Percentiles rank a stretch among this genome's conserved stretches.
Conservation (phyloP, 2,888 invertebrate genomes). For the Linnaemya tessellans region DNA sequence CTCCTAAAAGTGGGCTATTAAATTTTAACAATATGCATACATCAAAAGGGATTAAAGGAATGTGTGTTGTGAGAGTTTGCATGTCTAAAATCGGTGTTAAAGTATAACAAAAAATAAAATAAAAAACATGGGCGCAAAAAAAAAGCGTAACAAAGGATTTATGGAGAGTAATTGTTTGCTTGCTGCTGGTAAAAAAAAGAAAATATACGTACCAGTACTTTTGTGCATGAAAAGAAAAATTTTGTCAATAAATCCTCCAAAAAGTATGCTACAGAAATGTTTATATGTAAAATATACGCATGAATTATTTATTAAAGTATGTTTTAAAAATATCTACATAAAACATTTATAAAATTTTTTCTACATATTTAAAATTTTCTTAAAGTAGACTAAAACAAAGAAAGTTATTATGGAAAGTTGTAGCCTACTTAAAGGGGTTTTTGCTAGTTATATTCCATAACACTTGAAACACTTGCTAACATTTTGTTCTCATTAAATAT, state of each 20-base stretch:
- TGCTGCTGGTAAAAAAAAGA: background rate
- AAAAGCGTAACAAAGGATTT: constrained; percentile 8
- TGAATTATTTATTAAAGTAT: background rate
- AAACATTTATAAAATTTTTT: constrained; percentile 15
- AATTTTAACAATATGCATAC: constrained; percentile 39
- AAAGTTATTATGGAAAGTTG: background rate
- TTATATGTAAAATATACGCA: background rate
- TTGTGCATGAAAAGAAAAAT: background rate
- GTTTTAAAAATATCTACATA: background rate
- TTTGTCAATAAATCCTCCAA: constrained; percentile 41
- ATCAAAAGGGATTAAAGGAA: constrained; percentile 49
- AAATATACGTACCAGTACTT: background rate
- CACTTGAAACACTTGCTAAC: too few species aligned
- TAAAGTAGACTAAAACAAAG: background rate
- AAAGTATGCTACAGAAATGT: constrained; percentile 10
- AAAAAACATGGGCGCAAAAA: background rate
- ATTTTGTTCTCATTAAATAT: too few species aligned
- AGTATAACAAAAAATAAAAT: constrained; percentile 5
- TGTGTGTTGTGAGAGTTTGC: background rate
- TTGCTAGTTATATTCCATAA: background rate
- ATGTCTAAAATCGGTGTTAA: background rate
- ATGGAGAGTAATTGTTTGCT: constrained; percentile 49
- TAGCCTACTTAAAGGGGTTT: background rate
- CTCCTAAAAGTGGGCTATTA: constrained; percentile 52
- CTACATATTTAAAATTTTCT: too few species aligned